Conservation (phyloP, 2,797 vertebrate species). For the Mormyrops attenuatus region DNA sequence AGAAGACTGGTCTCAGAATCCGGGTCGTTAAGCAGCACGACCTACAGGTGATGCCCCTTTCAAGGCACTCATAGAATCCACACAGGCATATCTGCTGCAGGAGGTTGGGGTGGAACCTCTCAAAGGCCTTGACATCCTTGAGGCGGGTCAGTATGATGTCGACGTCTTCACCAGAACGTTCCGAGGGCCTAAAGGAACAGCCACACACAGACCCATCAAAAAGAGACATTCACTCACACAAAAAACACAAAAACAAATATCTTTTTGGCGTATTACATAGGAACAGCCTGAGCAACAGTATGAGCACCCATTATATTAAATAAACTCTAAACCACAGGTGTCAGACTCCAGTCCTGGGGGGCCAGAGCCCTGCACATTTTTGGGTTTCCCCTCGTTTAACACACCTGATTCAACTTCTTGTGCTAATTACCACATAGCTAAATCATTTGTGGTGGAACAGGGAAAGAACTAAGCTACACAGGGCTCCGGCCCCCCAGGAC, state of each 20-base stretch:
- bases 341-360: no score
- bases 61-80: conserved; percentile 89
- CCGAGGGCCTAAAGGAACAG: conserved; percentile 68
- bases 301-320: neutral
- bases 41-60: conserved; percentile 92
- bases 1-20: neutral
- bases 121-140: conserved; percentile 87
- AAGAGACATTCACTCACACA: neutral
- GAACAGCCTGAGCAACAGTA: neutral
- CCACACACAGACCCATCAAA: neutral
- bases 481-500: no score
- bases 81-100: conserved; percentile 92
- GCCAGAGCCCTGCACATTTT: no score
- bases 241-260: neutral
- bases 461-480: no score
- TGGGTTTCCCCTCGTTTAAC: no score
- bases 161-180: conserved; percentile 88
- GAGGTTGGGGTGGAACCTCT: conserved; percentile 84
- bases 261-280: neutral
- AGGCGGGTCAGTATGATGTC: conserved; percentile 89
- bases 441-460: no score
- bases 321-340: neutral
- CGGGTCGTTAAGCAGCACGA: conserved; percentile 18
- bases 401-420: no score
- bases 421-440: no score